Evolutionary conservation across 2,888 invertebrate species (phyloP), one percentile per base, ranked within the genome.

Genomic region (Dendrolimus pini): DNA sequence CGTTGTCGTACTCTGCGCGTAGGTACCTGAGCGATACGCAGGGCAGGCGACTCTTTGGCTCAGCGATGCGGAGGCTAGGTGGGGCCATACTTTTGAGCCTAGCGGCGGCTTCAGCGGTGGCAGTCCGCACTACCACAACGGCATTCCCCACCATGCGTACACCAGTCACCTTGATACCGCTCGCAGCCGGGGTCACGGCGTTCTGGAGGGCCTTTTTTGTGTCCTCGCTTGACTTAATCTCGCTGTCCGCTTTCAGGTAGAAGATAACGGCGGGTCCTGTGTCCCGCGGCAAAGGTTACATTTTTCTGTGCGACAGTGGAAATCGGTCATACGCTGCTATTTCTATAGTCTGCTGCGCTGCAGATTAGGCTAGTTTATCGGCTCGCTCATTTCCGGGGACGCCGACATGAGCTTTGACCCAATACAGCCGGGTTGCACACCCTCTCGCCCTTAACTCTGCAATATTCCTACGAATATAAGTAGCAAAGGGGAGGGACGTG

Each of bases 101-200:
- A 0, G 41, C 2, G 0, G 65, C 65, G 0, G 54, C 56, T 2
- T 56, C 61, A 0, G n/a, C 10, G 0, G 56, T 57, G 0, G 61
- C 53, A 0, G 65, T 63, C 13, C 62, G n/a, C 0, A 70, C 2
- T 1, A 63, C 55, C 0, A 65, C 60, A 0, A 66, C 68, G 0
- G 59, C 58, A 18, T 52, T 65, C 1, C 65, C 65, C 0, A 69
- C 58, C 41, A 55, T 62, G 0, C 64, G 18, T 0, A 63, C 56
- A 0, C 52, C 7, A 9, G 53, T 1, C 0, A 71, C 54, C 8
- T 62, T 55, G 0, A 70, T 56, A 3, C 60, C 58, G 0, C 54
- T 1, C 0, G 42, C 7, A 0, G n/a, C 54, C 0, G 65, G 66
- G 7, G 60, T 18, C 0, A 69, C 18, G 0, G 59, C 18, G 6